These are phyloP conservation scores for Falcunculus frontatus DNA, from an alignment of 2,113 vertebrate genomes.

Conservation along the genomic window DNA sequence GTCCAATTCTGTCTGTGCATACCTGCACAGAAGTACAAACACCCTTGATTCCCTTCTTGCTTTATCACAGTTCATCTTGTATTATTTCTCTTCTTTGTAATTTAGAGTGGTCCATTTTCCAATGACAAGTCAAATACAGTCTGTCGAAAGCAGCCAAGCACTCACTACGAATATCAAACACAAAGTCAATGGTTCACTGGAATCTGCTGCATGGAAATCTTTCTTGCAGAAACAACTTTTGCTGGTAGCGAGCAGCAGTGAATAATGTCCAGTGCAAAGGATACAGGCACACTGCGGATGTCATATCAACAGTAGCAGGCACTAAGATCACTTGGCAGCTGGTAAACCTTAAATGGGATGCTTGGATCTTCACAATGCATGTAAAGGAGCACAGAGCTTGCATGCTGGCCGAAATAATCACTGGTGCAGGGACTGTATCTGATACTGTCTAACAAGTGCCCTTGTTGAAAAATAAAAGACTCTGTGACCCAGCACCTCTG, in stretches of 20 bases:
- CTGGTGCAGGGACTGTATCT: background rate
- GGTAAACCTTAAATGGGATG: background rate
- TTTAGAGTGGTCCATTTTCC: background rate
- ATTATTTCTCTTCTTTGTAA: background rate
- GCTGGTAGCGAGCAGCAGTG: background rate
- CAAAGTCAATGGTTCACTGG: background rate
- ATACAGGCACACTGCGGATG: background rate
- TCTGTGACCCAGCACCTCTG: background rate
- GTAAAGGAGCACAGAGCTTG: background rate
- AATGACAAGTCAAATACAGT: background rate
- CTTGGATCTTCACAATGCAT: background rate
- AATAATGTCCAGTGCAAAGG: background rate
- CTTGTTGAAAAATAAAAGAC: background rate
- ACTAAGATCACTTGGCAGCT: background rate
- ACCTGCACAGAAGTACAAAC: background rate
- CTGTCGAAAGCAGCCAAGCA: background rate
- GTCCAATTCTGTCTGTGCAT: background rate
- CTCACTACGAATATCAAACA: background rate
- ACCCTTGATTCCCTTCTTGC: background rate
- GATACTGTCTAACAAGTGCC: background rate
- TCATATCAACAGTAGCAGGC: background rate
- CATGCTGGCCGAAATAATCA: background rate
- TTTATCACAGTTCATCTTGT: background rate
- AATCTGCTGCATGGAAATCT: background rate
- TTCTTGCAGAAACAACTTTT: background rate